A percentile compares a stretch with the other conserved stretches of the same genome.
Conservation (phyloP, 1,140 invertebrate species). For the Plectrocnemia conspersa region DNA sequence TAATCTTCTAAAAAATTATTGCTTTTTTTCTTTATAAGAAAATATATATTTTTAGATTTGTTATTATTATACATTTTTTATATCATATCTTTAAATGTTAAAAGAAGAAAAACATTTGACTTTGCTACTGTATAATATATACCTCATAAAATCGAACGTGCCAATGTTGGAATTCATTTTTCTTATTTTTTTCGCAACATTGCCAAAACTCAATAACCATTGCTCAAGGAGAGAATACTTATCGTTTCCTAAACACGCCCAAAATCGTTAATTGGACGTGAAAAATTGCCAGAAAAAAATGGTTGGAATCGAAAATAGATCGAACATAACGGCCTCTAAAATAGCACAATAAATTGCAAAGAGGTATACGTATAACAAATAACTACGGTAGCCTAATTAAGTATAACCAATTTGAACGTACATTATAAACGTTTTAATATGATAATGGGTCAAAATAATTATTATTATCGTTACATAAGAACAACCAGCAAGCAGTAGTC, state of each 20-base stretch:
- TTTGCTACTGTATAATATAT: too few species aligned
- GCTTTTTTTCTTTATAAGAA: too few species aligned
- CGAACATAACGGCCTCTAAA: neutral
- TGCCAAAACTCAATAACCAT: conserved; percentile 5
- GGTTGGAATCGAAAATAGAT: neutral
- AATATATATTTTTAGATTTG: conserved; percentile 1
- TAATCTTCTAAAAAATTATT: too few species aligned
- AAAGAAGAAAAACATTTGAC: too few species aligned
- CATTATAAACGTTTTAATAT: neutral
- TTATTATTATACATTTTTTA: neutral
- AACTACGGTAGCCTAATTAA: conserved; percentile 3
- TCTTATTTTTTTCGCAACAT: neutral
- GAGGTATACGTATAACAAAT: neutral
- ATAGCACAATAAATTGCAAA: neutral
- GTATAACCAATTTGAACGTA: neutral
- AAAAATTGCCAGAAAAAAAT: conserved; percentile 11
- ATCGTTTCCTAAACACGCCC: conserved; percentile 1
- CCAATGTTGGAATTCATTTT: too few species aligned
- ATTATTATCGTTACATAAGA: neutral
- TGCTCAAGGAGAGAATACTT: conserved; percentile 13
- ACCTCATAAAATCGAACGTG: too few species aligned
- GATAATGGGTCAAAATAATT: too few species aligned
- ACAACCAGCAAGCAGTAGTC: too few species aligned
- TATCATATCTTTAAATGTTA: too few species aligned
- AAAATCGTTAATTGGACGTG: conserved; percentile 17